Conservation (phyloP, 2,113 vertebrate genomes). For the Seriola dumerili region DNA sequence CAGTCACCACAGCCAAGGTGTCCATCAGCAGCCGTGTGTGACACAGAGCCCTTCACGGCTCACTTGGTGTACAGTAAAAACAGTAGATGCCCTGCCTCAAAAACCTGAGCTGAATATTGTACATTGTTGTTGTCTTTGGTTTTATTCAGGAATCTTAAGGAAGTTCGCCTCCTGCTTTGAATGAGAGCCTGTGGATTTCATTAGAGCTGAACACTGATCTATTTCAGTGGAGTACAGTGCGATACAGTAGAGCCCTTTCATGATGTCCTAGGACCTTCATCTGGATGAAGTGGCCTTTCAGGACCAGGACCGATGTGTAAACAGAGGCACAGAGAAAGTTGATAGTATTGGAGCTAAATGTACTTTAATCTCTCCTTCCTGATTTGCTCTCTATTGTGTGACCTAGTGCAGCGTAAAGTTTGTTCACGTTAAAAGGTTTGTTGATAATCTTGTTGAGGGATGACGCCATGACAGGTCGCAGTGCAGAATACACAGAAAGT, state of each 20-base stretch:
- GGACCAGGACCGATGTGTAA: constrained; percentile 30
- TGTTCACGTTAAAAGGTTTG: no score
- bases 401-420: background rate
- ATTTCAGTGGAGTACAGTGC: constrained; percentile 52
- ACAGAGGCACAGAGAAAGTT: constrained; percentile 35
- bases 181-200: constrained; percentile 35
- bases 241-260: constrained; percentile 67
- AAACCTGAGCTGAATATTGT: background rate
- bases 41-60: background rate
- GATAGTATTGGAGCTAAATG: background rate
- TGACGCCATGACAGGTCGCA: no score
- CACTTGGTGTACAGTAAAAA: background rate
- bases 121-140: constrained; percentile 19
- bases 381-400: background rate
- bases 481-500: no score
- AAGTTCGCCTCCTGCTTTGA: constrained; percentile 21
- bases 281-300: constrained; percentile 68
- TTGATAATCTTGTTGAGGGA: no score
- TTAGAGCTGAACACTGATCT: constrained; percentile 46
- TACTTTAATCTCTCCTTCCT: background rate
- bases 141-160: constrained; percentile 20
- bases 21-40: constrained; percentile 30
- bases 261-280: constrained; percentile 45
- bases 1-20: constrained; percentile 15
- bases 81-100: background rate